Conservation (phyloP, 2,113 vertebrate genomes). For the Arvicanthis niloticus region DNA sequence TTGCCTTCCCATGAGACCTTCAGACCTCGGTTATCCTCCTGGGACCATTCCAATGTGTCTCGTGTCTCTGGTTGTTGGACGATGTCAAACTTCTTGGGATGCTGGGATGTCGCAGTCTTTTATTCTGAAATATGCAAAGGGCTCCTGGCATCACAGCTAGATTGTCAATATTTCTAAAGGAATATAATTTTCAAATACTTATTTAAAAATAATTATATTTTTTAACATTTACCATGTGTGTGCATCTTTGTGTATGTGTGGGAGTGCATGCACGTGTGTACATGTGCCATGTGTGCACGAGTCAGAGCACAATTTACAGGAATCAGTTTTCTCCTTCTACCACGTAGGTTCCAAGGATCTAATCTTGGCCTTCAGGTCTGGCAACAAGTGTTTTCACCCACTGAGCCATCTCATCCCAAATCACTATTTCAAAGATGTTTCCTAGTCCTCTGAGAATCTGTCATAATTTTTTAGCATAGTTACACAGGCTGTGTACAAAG, state of each 20-base stretch:
- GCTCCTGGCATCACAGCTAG: not conserved
- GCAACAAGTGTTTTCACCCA: not conserved
- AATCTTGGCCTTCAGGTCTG: not conserved
- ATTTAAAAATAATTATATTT: not conserved
- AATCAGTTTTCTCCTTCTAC: not conserved
- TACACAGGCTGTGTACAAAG: slow-evolving; percentile 8
- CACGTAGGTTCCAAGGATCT: not conserved
- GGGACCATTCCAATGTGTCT: not conserved
- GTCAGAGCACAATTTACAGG: not conserved
- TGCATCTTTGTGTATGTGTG: not conserved
- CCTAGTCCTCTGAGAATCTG: not conserved
- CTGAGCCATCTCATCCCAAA: not conserved
- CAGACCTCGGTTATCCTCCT: not conserved
- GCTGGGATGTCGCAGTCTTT: not conserved
- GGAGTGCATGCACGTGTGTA: not conserved
- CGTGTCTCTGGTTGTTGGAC: not conserved
- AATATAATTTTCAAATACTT: slow-evolving; percentile 14
- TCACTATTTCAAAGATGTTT: not conserved
- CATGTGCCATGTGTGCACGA: not conserved
- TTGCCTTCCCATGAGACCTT: not conserved
- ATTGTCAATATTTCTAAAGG: slow-evolving; percentile 17
- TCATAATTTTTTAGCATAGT: not conserved
- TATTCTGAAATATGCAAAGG: not conserved
- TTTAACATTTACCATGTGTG: not conserved
- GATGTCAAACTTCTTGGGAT: not conserved